Conservation (phyloP, 2,888 invertebrate species). For the Tipula unca region DNA sequence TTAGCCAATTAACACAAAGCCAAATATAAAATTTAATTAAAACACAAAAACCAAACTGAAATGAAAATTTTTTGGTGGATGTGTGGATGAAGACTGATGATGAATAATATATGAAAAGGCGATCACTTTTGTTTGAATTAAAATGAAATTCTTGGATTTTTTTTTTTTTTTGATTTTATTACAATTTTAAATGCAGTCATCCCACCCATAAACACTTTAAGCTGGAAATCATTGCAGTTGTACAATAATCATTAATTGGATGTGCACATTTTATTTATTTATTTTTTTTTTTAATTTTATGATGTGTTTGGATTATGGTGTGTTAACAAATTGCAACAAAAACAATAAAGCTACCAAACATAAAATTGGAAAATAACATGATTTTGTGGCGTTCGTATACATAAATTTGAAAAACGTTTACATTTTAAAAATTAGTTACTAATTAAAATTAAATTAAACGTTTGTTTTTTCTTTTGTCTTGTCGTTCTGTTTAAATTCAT, state of each 20-base stretch:
- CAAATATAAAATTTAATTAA: not conserved
- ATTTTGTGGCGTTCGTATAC: not conserved
- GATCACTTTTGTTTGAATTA: not conserved
- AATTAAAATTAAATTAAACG: too few relatives aligned
- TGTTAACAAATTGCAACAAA: not conserved
- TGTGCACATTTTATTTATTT: not conserved
- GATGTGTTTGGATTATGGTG: not conserved
- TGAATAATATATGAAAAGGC: not conserved
- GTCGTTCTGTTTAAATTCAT: too few relatives aligned
- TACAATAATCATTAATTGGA: not conserved
- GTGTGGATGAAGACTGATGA: not conserved
- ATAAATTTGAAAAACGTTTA: too few relatives aligned
- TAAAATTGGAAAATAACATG: not conserved
- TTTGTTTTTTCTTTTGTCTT: too few relatives aligned
- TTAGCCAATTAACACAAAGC: not conserved
- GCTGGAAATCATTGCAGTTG: not conserved
- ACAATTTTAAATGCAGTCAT: not conserved
- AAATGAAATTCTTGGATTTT: not conserved
- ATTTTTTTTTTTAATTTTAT: not conserved
- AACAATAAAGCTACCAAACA: not conserved
- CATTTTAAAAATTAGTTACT: too few relatives aligned
- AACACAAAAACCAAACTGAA: not conserved
- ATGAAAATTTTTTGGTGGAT: not conserved
- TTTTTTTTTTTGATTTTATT: not conserved
- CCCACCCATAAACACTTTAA: not conserved